Evolutionary conservation across 2,888 invertebrate genomes (phyloP), one percentile per base, ranked within the genome.

Genomic region (Chorisops tibialis): DNA sequence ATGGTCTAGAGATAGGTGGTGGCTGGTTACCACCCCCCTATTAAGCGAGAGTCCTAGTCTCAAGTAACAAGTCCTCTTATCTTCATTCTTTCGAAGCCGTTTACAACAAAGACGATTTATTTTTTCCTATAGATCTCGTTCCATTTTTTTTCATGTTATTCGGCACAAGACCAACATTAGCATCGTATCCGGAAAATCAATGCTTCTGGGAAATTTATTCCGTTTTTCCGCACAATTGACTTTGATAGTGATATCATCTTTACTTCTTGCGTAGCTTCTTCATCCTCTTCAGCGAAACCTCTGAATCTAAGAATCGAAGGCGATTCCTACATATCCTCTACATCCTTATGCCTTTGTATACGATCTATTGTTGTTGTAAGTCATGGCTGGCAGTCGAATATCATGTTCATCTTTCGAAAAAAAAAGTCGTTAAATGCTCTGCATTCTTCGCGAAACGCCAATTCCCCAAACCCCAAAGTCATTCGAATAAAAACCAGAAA

Each of bases 181-280:
- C 51, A 61, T 61, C 24, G 61, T 64, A 59, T 64, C 59, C 59
- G 61, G 62, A 49, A 64, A 61, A 64, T 66, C 66, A 64, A 64
- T 63, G 63, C 66, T 64, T 59, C 59, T 48, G 64, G 64, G 64
- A 68, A 69, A 69, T 69, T 69, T 69, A 69, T 69, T 68, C 64
- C 65, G 63, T 67, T 69, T 69, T 69, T 69, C 69, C 69, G 67
- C 68, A 68, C 69, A 69, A 69, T 69, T 69, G 68, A 69, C 69
- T 69, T 68, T 68, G 66, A 68, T 69, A 67, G 68, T 68, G 69
- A 69, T 69, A 69, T 68, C 67, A 69, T 68, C 68, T 66, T 54
- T 43, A 47, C 63, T 67, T 67, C 63, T 65, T 63, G 62, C 63
- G 43, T 69, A 52, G 39, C 49, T 39, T 14, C 21, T 41, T 45